Base-by-base conservation (phyloP, 2,888 invertebrate genomes). In the Ommatoiulus sabulosus region DNA sequence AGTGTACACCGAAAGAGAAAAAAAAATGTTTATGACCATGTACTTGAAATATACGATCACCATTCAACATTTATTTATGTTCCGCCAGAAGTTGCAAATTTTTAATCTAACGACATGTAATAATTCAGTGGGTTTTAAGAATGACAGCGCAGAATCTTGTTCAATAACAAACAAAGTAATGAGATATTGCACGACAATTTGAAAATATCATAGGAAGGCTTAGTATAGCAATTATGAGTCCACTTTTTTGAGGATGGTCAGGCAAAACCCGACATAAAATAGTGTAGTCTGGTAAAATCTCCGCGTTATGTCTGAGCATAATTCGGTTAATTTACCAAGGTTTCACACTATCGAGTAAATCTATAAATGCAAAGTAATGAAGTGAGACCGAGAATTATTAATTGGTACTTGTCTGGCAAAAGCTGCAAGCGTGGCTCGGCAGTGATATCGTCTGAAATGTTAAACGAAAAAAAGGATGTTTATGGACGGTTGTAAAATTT, bases 1-100 rank as follows among this genome's bases (percentile, higher is more conserved):
- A 80, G 80, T 80, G 35, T 80, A 80, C 35, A 80, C 35, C 35
- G 80, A 86, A 86, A 86, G 20, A 35, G 35, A 35, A 35, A 35
- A 35, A 86, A 86, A 86, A 44, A 44, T 86, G 46, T 86, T 86
- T 86, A 86, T 86, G 86, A 46, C 86, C 80, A 43, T 80, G 35
- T 86, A 48, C 86, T 86, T 86, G 86, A 86, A 86, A 86, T 86
- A 86, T 86, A 86, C 48, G 86, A 86, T 80, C 12, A 80, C 80
- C 80, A 24, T 80, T 24, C 80, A 80, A 80, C 80, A 43, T 80
- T 80, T 80, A 80, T 80, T 35, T 80, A 80, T 15, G 35, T 80
- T 80, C 80, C 80, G 24, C 80, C 35, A 80, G 35, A 80, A 80
- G 80, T 80, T 80, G 80, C 80, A 80, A 72, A 43, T 80, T 80